phyloP scores from a whole-genome alignment of 1,140 invertebrate species.

The Anastrepha ludens region DNA sequence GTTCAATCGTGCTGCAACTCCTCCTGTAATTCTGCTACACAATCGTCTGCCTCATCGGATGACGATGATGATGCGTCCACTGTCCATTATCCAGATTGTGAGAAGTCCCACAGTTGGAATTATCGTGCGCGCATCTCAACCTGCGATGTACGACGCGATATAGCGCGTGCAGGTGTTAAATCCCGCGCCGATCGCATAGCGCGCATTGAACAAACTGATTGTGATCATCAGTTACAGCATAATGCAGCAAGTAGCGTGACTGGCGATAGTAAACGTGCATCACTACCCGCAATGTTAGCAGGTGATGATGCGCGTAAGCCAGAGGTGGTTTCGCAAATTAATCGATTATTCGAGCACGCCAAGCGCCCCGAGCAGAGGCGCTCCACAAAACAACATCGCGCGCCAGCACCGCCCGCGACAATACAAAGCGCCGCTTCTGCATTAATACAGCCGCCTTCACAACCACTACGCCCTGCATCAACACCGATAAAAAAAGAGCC shows the following conservation, averaged over 20 bases:
- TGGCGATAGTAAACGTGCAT: background rate
- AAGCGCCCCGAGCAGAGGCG: background rate
- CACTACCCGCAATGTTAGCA: background rate
- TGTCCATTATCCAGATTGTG: conserved; percentile 58
- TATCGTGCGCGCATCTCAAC: conserved; percentile 60
- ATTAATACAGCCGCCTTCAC: conserved; percentile 50
- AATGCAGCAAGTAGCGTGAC: background rate
- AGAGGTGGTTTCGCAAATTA: conserved; percentile 56
- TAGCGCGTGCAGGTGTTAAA: conserved; percentile 59
- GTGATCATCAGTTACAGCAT: conserved; percentile 42
- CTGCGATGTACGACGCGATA: conserved; percentile 59
- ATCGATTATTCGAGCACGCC: conserved; percentile 55
- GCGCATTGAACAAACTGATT: conserved; percentile 62
- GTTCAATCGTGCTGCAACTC: conserved; percentile 45
- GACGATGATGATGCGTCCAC: conserved; percentile 58
- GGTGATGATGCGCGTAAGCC: background rate
- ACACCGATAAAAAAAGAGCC: conserved; percentile 55
- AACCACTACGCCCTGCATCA: conserved; percentile 55
- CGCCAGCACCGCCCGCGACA: conserved; percentile 34
- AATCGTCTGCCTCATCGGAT: conserved; percentile 58
- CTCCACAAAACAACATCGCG: conserved; percentile 34
- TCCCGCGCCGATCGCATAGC: conserved; percentile 69
- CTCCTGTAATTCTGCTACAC: conserved; percentile 57
- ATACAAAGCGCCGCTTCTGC: background rate
- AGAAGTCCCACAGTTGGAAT: conserved; percentile 65